Evolutionary conservation across 2,113 vertebrate species (phyloP), one percentile per base, ranked within the genome.

Genomic region (Apteryx mantelli): DNA sequence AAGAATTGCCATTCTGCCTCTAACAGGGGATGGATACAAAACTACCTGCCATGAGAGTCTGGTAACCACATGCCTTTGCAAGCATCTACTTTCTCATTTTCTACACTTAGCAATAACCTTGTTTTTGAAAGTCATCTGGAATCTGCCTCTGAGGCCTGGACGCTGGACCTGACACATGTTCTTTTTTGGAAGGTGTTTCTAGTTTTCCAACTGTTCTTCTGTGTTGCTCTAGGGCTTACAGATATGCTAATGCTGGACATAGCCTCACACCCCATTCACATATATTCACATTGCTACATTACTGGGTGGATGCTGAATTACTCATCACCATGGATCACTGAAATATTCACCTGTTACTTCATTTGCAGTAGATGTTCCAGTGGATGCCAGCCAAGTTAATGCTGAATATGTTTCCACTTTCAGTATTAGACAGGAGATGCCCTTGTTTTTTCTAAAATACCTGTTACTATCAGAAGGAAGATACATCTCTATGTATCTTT

Each of bases 271-370:
- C 75, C 84, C 64, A 55, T 87, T 79, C 94, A 46, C 83, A 74
- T 92, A 92, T 78, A 65, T 94, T 90, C 80, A 82, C 60, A 95
- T 89, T 95, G 75, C 75, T 66, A 46, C 91, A 82, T 88, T 88
- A 86, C 89, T 95, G 95, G 95, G 95, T 93, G 95, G 94, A 97
- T 89, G 82, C 91, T 44, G 81, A 82, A 95, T 95, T 94, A 95
- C 70, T 96, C 92, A 96, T 78, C 60, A 94, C 13, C 48, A 89
- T 12, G 77, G 95, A 91, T 95, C 92, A 91, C 74, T 42, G 91
- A 95, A 95, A 89, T 82, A 78, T 76, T 94, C 91, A 92, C 28
- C 80, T 91, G 77, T 96, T 93, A 95, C 89, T 93, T 95, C 82
- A 92, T 93, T 93, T 86, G 91, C 81, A 93, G 91, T 81, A 92